Evolutionary conservation across 2,113 vertebrate genomes (phyloP).

Genomic region (Irena cyanogastra): DNA sequence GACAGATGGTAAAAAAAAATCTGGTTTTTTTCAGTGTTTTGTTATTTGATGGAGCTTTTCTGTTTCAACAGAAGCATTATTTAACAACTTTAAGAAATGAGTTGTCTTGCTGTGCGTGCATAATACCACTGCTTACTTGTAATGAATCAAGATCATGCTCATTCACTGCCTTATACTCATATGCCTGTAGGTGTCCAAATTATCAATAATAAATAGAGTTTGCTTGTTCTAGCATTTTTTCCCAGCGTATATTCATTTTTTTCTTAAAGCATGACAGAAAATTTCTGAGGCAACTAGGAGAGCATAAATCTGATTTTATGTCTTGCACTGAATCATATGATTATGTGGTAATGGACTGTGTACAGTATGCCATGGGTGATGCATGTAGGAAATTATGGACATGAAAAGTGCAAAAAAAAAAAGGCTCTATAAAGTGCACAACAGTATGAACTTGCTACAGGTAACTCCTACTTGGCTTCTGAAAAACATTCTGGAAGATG

Average conservation of each 20-base stretch:
- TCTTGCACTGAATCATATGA: not conserved
- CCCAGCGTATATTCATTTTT: not conserved
- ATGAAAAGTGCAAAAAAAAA: not conserved
- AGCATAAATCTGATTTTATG: not conserved
- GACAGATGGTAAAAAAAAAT: not conserved
- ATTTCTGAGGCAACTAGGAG: not conserved
- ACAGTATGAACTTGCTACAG: not conserved
- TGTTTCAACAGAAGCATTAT: not conserved
- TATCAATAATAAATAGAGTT: not conserved
- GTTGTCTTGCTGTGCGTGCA: not conserved
- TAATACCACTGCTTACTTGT: not conserved
- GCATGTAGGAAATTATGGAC: slow-evolving; percentile 33
- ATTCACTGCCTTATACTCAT: not conserved
- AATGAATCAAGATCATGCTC: not conserved
- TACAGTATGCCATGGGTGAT: not conserved
- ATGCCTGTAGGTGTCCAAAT: not conserved
- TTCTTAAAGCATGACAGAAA: not conserved
- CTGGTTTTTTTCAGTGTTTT: not conserved
- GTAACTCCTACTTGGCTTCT: slow-evolving; percentile 17
- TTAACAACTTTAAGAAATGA: not conserved
- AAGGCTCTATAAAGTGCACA: not conserved
- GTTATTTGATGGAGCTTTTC: not conserved
- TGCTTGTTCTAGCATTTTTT: not conserved
- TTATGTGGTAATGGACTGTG: not conserved
- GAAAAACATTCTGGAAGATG: not conserved